A percentile compares a stretch with the other conserved stretches of the same genome.
phyloP scores from a whole-genome alignment of 2,797 vertebrate genomes.

The Lacerta bilineata region DNA sequence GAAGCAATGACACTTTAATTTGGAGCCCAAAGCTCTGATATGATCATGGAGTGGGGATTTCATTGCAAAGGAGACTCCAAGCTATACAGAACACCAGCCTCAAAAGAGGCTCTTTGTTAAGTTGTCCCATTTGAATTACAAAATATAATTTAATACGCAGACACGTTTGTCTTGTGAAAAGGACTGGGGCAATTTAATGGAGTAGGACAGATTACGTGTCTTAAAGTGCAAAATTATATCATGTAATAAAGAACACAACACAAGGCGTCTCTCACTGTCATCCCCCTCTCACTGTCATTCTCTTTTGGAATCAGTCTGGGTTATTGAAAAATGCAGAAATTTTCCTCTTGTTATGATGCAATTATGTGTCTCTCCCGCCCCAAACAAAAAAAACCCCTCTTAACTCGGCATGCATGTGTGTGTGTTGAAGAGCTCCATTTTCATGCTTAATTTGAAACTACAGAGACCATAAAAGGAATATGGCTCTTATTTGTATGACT shows the following conservation, averaged over 20 bases:
- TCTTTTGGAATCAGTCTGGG: slow-evolving; percentile 18
- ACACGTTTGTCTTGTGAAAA: slow-evolving; percentile 60
- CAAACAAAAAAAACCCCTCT: slow-evolving; percentile 19
- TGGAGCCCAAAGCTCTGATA: slow-evolving; percentile 24
- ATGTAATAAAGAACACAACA: slow-evolving; percentile 8
- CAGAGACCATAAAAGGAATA: not conserved
- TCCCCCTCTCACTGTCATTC: too few relatives aligned
- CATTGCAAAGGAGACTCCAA: slow-evolving; percentile 35
- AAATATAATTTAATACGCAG: slow-evolving; percentile 55
- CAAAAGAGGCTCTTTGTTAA: slow-evolving; percentile 37
- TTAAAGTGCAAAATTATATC: slow-evolving; percentile 39
- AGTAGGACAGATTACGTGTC: slow-evolving; percentile 42
- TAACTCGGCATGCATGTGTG: slow-evolving; percentile 34
- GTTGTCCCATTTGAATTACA: slow-evolving; percentile 43
- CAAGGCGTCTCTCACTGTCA: not conserved
- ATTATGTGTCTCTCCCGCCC: slow-evolving; percentile 38
- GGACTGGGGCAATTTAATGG: slow-evolving; percentile 33
- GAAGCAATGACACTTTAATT: slow-evolving; percentile 31
- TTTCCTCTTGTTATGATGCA: not conserved
- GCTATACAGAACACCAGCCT: slow-evolving; percentile 24
- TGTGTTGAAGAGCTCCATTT: slow-evolving; percentile 38
- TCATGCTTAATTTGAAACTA: slow-evolving; percentile 40
- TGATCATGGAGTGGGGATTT: slow-evolving; percentile 43
- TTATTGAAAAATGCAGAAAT: slow-evolving; percentile 7
- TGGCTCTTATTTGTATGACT: slow-evolving; percentile 37